phyloP scores from a whole-genome alignment of 1,140 invertebrate species.

The Eriosoma lanigerum region DNA sequence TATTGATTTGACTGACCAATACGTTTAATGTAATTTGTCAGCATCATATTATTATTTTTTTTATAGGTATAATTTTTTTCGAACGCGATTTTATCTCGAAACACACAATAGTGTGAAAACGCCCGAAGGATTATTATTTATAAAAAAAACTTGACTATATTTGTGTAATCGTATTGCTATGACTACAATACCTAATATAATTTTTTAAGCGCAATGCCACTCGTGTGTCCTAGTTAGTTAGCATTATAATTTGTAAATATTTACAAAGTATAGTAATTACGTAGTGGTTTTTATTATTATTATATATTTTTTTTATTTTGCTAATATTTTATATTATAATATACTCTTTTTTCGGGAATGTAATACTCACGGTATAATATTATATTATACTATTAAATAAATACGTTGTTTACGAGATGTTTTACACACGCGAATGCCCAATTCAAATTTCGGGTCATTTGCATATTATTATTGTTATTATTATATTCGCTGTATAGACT shows the following conservation, averaged over 20 bases:
- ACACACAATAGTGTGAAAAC: background rate
- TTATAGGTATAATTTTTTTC: background rate
- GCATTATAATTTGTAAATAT: background rate
- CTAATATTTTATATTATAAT: background rate
- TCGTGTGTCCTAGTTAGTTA: background rate
- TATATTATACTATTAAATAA: background rate
- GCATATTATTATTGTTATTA: background rate
- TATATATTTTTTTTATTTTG: background rate
- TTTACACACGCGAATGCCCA: background rate
- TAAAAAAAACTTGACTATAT: background rate
- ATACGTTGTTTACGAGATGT: conserved; percentile 1
- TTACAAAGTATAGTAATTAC: background rate
- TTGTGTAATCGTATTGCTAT: background rate
- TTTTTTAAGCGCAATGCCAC: background rate
- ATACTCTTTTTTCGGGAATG: background rate
- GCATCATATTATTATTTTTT: too few relatives aligned
- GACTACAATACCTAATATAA: background rate
- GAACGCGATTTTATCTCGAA: background rate
- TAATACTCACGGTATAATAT: background rate
- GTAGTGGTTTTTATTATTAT: background rate
- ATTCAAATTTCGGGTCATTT: background rate
- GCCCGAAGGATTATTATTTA: background rate
- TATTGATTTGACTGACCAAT: too few relatives aligned
- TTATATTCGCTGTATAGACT: background rate
- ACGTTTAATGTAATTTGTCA: too few relatives aligned